These are phyloP conservation scores for Cosmia trapezina DNA, from an alignment of 2,888 invertebrate genomes.

Conservation along the genomic window DNA sequence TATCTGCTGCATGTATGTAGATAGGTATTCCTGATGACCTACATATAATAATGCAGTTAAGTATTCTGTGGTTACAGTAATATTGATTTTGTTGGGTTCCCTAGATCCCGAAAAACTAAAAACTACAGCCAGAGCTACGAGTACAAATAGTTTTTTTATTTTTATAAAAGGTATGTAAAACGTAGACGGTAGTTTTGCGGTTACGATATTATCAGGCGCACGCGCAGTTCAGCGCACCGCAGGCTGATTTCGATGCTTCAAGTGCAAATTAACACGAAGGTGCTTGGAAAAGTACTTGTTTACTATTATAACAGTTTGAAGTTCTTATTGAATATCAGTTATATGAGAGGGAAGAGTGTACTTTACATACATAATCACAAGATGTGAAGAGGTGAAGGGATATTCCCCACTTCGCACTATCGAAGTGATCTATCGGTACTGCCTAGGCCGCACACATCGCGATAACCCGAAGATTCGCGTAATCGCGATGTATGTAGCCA, in stretches of 20 bases:
- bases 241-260: slow-evolving; percentile 2
- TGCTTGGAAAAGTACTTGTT: neutral
- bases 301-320: neutral
- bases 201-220: slow-evolving; percentile 21
- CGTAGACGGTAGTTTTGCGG: slow-evolving; percentile 22
- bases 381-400: neutral
- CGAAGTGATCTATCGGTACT: neutral
- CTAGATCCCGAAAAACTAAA: neutral
- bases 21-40: no score
- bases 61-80: neutral
- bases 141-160: no score
- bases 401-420: neutral
- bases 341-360: neutral
- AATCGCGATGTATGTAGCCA: no score
- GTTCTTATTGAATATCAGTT: neutral
- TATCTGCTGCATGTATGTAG: neutral
- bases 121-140: neutral
- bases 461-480: no score
- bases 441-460: no score
- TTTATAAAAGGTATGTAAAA: neutral
- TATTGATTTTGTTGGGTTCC: neutral
- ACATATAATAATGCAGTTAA: neutral
- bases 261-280: neutral
- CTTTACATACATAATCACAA: neutral
- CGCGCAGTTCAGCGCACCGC: neutral